These are phyloP conservation scores for Lacanobia oleracea DNA, from an alignment of 2,888 invertebrate species.

Conservation along the genomic window DNA sequence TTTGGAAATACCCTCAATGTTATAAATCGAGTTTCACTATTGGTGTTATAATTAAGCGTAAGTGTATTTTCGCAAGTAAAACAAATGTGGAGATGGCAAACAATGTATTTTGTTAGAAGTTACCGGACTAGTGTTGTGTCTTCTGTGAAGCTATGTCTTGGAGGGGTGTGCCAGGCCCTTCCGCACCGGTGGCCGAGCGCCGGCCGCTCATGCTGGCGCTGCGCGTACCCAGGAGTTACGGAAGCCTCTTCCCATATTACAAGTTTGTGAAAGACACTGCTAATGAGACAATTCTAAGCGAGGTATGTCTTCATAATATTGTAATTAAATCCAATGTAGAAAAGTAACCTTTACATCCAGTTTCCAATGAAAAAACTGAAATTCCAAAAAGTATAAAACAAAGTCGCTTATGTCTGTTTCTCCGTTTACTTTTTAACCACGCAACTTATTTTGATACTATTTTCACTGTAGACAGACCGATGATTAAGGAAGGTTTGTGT, in stretches of 20 bases:
- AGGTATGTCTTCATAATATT: slow-evolving; percentile 71
- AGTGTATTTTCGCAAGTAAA: slow-evolving; percentile 51
- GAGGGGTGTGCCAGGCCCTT: slow-evolving; percentile 74
- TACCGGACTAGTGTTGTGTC: slow-evolving; percentile 74
- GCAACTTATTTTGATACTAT: not conserved
- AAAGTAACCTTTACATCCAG: not conserved
- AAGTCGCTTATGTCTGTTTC: not conserved
- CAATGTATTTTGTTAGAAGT: slow-evolving; percentile 74
- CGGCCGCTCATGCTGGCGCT: slow-evolving; percentile 83
- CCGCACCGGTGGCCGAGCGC: slow-evolving; percentile 79
- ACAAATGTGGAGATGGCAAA: slow-evolving; percentile 81
- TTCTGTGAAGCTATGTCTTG: slow-evolving; percentile 75
- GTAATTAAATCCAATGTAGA: not conserved
- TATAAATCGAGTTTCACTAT: slow-evolving; percentile 36
- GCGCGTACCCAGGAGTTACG: slow-evolving; percentile 90
- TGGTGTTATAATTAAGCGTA: slow-evolving; percentile 24
- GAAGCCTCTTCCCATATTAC: slow-evolving; percentile 91
- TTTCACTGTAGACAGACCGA: too few species aligned
- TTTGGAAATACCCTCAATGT: slow-evolving; percentile 55
- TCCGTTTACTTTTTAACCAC: not conserved
- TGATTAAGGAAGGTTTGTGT: not conserved
- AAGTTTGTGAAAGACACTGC: slow-evolving; percentile 90
- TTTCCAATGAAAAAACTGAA: not conserved
- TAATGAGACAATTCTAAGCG: slow-evolving; percentile 78
- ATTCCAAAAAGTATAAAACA: too few species aligned